A percentile compares a stretch with the other conserved stretches of the same genome.
phyloP scores from a whole-genome alignment of 2,888 invertebrate species.

The Xestobium rufovillosum region DNA sequence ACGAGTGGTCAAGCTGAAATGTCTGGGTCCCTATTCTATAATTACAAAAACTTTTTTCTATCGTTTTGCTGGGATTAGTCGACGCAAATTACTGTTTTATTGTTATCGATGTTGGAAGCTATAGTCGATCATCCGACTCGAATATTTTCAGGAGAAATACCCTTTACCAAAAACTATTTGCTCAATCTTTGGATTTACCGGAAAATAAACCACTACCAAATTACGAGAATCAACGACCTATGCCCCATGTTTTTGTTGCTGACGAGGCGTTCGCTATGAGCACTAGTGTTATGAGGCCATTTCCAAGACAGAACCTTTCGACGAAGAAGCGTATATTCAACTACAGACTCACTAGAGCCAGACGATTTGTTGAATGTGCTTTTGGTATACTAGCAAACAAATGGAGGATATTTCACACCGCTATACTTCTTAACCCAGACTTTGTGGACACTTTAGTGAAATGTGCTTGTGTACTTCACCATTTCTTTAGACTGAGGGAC shows the following conservation, averaged over 20 bases:
- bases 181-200: not conserved
- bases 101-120: conserved; percentile 1
- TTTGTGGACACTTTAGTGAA: not conserved
- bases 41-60: conserved; percentile 1
- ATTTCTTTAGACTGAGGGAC: not conserved
- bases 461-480: not conserved
- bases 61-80: not conserved
- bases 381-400: conserved; percentile 5
- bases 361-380: conserved; percentile 3
- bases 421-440: not conserved
- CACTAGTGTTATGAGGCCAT: not conserved
- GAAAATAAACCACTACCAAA: not conserved
- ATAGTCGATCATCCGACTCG: not conserved
- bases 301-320: not conserved
- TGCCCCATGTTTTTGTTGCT: not conserved
- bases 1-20: not conserved
- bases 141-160: not conserved
- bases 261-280: not conserved
- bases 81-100: not conserved
- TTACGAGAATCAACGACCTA: not conserved
- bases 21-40: not conserved
- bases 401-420: not conserved
- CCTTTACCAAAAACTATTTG: not conserved
- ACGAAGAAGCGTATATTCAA: conserved; percentile 2
- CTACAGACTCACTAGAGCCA: conserved; percentile 7